These are phyloP conservation scores for Dorcus hopei DNA, from an alignment of 2,888 invertebrate genomes.

Conservation along the genomic window DNA sequence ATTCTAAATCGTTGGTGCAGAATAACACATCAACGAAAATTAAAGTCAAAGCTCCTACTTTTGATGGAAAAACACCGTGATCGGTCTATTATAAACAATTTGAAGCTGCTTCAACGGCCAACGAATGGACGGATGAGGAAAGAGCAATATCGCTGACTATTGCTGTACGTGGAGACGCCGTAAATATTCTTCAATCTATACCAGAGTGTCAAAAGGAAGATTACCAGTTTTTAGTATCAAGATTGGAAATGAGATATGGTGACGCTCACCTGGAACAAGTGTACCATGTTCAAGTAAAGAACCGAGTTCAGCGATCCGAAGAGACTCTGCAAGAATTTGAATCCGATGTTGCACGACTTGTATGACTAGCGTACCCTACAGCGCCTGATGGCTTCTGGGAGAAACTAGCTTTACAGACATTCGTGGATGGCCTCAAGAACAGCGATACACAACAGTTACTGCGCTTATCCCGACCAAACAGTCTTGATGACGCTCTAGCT, in stretches of 20 bases:
- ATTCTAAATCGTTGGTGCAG: too few relatives aligned
- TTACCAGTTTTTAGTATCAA: background rate
- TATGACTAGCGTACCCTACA: constrained; percentile 8
- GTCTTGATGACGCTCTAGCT: too few relatives aligned
- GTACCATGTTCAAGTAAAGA: background rate
- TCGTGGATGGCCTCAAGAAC: background rate
- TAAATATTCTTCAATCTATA: background rate
- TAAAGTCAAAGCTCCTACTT: background rate
- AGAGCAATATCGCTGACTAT: background rate
- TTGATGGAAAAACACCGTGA: background rate
- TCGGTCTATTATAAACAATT: background rate
- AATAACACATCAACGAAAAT: too few relatives aligned
- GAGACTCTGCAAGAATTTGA: background rate
- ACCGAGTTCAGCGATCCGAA: background rate
- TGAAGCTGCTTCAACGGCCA: background rate
- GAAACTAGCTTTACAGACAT: background rate
- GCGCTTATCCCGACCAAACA: too few relatives aligned
- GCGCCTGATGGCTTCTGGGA: constrained; percentile 7
- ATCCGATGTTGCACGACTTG: constrained; percentile 6
- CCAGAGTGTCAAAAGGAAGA: background rate
- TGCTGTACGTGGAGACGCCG: background rate
- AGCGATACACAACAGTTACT: too few relatives aligned
- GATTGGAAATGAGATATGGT: background rate
- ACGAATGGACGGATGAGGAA: background rate
- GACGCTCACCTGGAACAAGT: background rate